Base-by-base conservation (phyloP, 2,888 invertebrate genomes). In the Spodoptera picta region DNA sequence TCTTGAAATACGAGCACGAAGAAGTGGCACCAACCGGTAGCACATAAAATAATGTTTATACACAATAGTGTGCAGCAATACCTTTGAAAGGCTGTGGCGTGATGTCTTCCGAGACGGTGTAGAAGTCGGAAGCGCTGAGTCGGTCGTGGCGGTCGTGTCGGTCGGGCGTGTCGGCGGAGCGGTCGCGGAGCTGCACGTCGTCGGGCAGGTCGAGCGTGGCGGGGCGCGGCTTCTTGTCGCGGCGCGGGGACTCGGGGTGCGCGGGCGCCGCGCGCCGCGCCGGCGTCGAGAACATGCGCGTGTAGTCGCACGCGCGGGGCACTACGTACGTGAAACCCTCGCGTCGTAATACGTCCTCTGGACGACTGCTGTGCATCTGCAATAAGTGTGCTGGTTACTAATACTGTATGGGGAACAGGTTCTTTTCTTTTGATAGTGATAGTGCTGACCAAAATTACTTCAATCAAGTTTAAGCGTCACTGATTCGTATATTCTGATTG, bases 281-380 rank as follows among this genome's bases (percentile, higher is more conserved):
- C 31, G 95, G 90, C 64, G 93, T 89, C 0, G 94, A 94, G 82
- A 95, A 95, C 94, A 95, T 94, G 47, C 95, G 92, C 76, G 93
- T 92, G 88, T 95, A 95, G 85, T 95, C 95, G 84, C 94, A 94
- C 49, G 89, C 91, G 9, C 96, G 95, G 4, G 97, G 96, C 77
- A 96, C 91, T 73, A 96, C 96, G 87, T 95, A 97, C 48, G 95
- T 95, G 60, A 96, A 91, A 0, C 92, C 90, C 69, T 91, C 92
- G 23, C 91, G 86, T 5, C 91, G 84, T 1, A 94, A 75, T 0
- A 87, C 73, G 55, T 93, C 93, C 61, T 93, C 92, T 2, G 93
- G 92, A 2, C 92, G 90, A 19, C 82, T 80, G 69, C 62, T 78
- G 70, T 74, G 69, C 47, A 75, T 79, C 85, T 85, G 67, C 50